These are phyloP conservation scores for Plusia festucae DNA, from an alignment of 2,888 invertebrate genomes.

Conservation along the genomic window DNA sequence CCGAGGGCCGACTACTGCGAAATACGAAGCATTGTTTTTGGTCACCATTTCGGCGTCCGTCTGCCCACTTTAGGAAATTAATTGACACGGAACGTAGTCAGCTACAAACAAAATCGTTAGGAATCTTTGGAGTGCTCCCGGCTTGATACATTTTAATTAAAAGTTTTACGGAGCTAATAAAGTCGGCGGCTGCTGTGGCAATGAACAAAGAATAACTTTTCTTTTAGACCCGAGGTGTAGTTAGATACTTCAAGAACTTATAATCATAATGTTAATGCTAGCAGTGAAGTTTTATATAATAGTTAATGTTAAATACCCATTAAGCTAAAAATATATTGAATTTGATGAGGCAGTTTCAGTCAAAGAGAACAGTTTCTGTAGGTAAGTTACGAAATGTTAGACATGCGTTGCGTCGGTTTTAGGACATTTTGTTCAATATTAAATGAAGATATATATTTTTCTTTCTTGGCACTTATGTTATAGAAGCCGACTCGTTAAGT, in stretches of 20 bases:
- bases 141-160: constrained; percentile 86
- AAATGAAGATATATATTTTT: no score
- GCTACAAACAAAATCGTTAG: constrained; percentile 78
- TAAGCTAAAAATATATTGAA: not conserved
- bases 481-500: no score
- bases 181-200: constrained; percentile 71
- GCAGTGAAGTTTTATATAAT: not conserved
- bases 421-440: no score
- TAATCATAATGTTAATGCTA: constrained; percentile 46
- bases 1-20: constrained; percentile 67
- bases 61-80: constrained; percentile 85
- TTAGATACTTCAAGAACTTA: constrained; percentile 54
- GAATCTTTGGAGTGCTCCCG: constrained; percentile 74
- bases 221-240: constrained; percentile 61
- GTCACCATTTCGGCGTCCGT: constrained; percentile 74
- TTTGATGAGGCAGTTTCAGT: no score
- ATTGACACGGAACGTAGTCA: constrained; percentile 81
- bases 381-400: no score
- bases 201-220: constrained; percentile 74
- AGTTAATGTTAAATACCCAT: not conserved
- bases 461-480: no score
- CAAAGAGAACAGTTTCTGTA: no score
- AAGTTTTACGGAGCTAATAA: constrained; percentile 79
- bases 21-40: constrained; percentile 80
- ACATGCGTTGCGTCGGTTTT: no score